Percentiles rank a stretch among this genome's conserved stretches.
These are phyloP conservation scores for Acipenser oxyrinchus DNA, from an alignment of 2,797 vertebrate species.

Conservation along the genomic window DNA sequence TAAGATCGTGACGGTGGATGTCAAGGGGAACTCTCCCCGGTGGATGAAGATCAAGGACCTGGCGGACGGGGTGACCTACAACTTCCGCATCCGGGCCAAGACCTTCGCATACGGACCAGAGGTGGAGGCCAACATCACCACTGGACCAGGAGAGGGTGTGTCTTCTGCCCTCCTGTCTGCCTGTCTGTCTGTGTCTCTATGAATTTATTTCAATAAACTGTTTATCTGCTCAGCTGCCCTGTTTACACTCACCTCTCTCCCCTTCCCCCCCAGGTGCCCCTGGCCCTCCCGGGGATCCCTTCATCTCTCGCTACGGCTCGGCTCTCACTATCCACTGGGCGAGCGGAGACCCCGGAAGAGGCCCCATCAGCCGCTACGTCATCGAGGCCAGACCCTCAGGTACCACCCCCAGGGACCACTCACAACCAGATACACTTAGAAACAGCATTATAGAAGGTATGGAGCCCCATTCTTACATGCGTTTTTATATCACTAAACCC, in stretches of 20 bases:
- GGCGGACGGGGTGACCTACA: conserved; percentile 81
- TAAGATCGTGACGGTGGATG: conserved; percentile 93
- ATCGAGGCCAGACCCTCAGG: conserved; percentile 94
- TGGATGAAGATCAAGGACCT: conserved; percentile 94
- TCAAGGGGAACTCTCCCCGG: conserved; percentile 80
- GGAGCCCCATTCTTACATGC: no score
- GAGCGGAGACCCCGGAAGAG: conserved; percentile 81
- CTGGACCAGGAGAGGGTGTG: conserved; percentile 87
- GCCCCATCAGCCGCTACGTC: conserved; percentile 88
- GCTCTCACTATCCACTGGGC: conserved; percentile 94
- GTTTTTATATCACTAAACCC: no score
- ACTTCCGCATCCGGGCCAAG: conserved; percentile 83
- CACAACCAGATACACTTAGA: no score
- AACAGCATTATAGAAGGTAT: no score
- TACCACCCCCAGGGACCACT: conserved; percentile 27
- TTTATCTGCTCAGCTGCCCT: background rate
- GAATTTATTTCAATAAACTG: background rate
- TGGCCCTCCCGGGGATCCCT: conserved; percentile 83
- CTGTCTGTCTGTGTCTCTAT: conserved; percentile 1
- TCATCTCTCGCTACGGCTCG: conserved; percentile 82
- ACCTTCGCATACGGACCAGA: conserved; percentile 90
- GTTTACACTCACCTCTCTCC: background rate
- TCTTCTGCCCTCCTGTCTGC: background rate
- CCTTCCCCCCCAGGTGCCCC: conserved; percentile 72
- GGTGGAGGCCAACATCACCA: conserved; percentile 91